Evolutionary conservation across 2,797 vertebrate species (phyloP).

Genomic region (Pyrocephalus nanus): DNA sequence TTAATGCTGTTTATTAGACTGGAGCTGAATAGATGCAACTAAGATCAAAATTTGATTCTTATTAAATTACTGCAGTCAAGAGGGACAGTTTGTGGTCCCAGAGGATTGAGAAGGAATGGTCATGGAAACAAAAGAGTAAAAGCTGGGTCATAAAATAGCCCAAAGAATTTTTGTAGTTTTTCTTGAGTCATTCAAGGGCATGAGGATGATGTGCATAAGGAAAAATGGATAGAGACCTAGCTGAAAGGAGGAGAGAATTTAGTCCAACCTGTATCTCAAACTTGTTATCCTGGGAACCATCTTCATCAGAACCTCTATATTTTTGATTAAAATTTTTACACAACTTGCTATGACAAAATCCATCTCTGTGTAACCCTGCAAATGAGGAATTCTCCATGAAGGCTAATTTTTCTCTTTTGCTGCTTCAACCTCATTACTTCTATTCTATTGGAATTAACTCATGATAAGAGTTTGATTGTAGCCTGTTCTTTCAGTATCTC

Average conservation of each 20-base stretch:
- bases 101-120: background rate
- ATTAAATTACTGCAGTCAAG: background rate
- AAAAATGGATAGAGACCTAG: background rate
- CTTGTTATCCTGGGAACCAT: background rate
- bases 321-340: background rate
- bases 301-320: background rate
- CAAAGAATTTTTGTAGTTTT: background rate
- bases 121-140: slow-evolving; percentile 35
- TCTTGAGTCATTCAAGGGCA: background rate
- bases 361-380: background rate
- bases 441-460: background rate
- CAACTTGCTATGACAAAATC: background rate
- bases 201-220: background rate
- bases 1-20: background rate
- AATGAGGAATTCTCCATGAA: background rate
- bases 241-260: background rate
- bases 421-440: background rate
- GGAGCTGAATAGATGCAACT: background rate
- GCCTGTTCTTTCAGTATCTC: background rate
- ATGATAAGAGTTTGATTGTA: background rate
- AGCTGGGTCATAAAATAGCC: slow-evolving; percentile 7
- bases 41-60: slow-evolving; percentile 15
- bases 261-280: background rate
- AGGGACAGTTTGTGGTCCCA: background rate
- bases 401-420: background rate